Percentiles rank a stretch among this genome's conserved stretches.
Conservation (phyloP, 2,888 invertebrate genomes). For the Limenitis arthemis region DNA sequence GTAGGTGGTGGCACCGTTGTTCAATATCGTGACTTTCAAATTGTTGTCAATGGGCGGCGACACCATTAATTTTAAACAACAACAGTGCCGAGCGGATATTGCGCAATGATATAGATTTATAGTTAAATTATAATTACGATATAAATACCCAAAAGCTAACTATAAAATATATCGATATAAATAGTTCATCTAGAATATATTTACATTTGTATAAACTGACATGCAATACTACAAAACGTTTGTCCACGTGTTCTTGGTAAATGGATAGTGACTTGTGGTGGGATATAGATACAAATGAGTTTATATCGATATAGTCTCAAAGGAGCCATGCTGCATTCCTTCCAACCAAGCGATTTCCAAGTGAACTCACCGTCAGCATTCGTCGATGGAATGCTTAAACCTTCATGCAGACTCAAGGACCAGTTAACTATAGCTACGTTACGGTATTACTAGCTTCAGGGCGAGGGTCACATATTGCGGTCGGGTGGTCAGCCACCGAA, state of each 20-base stretch:
- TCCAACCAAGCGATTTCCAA: constrained; percentile 42
- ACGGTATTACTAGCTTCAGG: constrained; percentile 50
- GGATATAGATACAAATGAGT: constrained; percentile 2
- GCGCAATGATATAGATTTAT: neutral
- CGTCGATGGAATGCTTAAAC: constrained; percentile 65
- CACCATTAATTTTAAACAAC: no score
- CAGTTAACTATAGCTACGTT: constrained; percentile 59
- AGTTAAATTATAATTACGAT: neutral
- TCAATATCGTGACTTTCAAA: no score
- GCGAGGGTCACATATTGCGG: constrained; percentile 55
- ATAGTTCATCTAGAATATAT: constrained; percentile 6
- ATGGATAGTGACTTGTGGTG: constrained; percentile 13
- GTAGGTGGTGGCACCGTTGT: no score
- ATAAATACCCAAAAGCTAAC: constrained; percentile 37
- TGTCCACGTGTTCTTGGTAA: constrained; percentile 7
- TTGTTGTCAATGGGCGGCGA: no score
- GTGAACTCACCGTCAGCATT: constrained; percentile 63
- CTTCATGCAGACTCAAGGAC: constrained; percentile 61
- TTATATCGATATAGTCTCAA: constrained; percentile 30
- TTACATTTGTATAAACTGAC: neutral
- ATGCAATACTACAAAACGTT: constrained; percentile 9
- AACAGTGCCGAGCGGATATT: no score
- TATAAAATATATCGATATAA: constrained; percentile 32
- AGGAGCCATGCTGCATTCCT: constrained; percentile 27
- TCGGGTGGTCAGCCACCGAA: constrained; percentile 55